Percentiles rank a stretch among this genome's conserved stretches.
Conservation (phyloP, 2,113 vertebrate genomes). For the Megaptera novaeangliae region DNA sequence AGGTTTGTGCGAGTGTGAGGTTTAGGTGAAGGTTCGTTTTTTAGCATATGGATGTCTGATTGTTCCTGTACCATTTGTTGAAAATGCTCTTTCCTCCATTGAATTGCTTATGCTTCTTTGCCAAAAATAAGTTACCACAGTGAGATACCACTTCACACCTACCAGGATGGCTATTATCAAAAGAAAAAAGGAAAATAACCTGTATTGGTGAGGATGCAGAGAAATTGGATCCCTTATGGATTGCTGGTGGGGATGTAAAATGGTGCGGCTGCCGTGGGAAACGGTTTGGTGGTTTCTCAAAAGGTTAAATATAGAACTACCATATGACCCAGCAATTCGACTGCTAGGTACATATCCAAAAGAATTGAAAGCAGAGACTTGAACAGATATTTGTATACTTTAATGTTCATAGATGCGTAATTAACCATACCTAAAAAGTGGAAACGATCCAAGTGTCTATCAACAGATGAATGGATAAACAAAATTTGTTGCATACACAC, state of each 20-base stretch:
- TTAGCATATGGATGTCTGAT: background rate
- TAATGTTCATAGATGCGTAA: background rate
- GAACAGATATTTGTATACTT: background rate
- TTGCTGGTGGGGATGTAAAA: background rate
- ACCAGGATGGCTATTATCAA: background rate
- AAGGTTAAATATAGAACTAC: background rate
- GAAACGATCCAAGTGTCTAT: background rate
- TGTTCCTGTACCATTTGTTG: background rate
- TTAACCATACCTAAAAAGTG: background rate
- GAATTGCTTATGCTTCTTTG: background rate
- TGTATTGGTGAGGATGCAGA: background rate
- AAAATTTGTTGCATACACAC: background rate
- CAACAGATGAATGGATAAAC: background rate
- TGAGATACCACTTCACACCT: background rate
- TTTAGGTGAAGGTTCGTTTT: background rate
- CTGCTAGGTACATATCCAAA: background rate
- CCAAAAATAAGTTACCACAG: background rate
- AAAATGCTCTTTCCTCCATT: background rate
- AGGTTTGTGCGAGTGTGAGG: background rate
- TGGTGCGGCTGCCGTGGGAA: background rate
- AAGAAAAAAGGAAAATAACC: background rate
- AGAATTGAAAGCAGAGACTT: background rate
- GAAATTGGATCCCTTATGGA: background rate
- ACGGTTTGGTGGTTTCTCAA: background rate
- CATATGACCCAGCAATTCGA: fast-evolving